Conservation (phyloP, 2,888 invertebrate species). For the Bhutanitis thaidina region DNA sequence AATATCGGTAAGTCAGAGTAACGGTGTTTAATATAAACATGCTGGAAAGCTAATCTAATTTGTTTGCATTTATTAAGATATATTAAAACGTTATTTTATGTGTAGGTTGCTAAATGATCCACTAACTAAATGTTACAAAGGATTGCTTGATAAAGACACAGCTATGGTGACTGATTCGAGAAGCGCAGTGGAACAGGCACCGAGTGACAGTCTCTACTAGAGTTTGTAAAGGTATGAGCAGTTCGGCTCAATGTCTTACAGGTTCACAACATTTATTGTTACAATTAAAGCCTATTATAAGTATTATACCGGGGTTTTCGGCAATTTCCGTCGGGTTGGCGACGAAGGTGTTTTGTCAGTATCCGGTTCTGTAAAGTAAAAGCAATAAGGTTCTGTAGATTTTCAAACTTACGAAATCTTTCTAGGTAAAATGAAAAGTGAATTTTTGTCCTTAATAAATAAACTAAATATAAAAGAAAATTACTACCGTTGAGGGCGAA, state of each 20-base stretch:
- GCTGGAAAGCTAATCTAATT: too few relatives aligned
- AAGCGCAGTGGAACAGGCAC: conserved; percentile 76
- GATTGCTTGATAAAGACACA: conserved; percentile 41
- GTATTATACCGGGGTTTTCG: conserved; percentile 98
- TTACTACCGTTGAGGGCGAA: conserved; percentile 37
- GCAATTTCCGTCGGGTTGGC: conserved; percentile 95
- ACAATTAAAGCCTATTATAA: conserved; percentile 72
- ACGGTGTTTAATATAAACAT: too few relatives aligned
- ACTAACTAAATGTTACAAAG: conserved; percentile 44
- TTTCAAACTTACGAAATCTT: background rate
- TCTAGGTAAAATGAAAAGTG: background rate
- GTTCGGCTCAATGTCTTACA: conserved; percentile 63
- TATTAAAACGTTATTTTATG: background rate
- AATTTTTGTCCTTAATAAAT: background rate
- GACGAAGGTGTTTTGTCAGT: conserved; percentile 93
- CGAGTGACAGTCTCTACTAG: conserved; percentile 75
- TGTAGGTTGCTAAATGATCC: conserved; percentile 39
- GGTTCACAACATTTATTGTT: conserved; percentile 78
- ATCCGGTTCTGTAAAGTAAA: conserved; percentile 87
- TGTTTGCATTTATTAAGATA: too few relatives aligned
- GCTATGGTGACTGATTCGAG: conserved; percentile 51
- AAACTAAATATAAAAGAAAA: conserved; percentile 12
- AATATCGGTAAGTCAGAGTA: background rate
- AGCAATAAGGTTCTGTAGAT: conserved; percentile 41
- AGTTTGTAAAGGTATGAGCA: conserved; percentile 62